Evolutionary conservation across 23 tunicate genomes (phyloP).

Genomic region (Halocynthia roretzi): DNA sequence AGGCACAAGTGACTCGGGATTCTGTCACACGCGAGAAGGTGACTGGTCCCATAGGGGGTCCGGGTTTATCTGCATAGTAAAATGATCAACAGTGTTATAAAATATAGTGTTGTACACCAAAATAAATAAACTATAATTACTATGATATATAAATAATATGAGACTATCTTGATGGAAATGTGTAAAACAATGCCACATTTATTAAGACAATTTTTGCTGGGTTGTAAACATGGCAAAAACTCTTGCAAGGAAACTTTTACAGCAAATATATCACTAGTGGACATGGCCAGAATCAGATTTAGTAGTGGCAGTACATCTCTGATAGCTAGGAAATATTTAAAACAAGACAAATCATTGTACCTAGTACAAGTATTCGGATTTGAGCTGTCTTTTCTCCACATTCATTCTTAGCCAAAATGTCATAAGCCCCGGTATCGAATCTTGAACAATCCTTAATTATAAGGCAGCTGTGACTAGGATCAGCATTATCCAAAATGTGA

Average conservation of each 20-base stretch:
- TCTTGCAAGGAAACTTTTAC: background rate
- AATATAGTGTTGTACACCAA: too few species aligned
- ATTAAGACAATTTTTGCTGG: background rate
- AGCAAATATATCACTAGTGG: too few species aligned
- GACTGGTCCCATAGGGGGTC: slow-evolving; percentile 27
- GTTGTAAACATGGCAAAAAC: background rate
- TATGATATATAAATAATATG: too few species aligned
- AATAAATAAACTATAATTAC: too few species aligned
- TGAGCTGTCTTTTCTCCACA: slow-evolving; percentile 85
- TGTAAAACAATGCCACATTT: too few species aligned
- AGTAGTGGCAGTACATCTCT: background rate
- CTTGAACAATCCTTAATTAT: slow-evolving; percentile 66
- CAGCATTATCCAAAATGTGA: slow-evolving; percentile 33
- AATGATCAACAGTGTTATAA: too few species aligned
- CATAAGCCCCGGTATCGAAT: slow-evolving; percentile 60
- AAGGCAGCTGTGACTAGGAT: slow-evolving; percentile 59
- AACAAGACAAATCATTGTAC: background rate
- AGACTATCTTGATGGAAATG: too few species aligned
- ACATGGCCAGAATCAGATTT: too few species aligned
- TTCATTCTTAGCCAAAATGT: slow-evolving; percentile 66
- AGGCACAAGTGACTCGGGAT: background rate
- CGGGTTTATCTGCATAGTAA: slow-evolving; percentile 32
- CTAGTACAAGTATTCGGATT: slow-evolving; percentile 65
- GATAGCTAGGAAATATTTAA: background rate
- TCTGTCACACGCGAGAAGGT: slow-evolving; percentile 3